phyloP scores from a whole-genome alignment of 2,888 invertebrate genomes.

The Philereme vetulata region DNA sequence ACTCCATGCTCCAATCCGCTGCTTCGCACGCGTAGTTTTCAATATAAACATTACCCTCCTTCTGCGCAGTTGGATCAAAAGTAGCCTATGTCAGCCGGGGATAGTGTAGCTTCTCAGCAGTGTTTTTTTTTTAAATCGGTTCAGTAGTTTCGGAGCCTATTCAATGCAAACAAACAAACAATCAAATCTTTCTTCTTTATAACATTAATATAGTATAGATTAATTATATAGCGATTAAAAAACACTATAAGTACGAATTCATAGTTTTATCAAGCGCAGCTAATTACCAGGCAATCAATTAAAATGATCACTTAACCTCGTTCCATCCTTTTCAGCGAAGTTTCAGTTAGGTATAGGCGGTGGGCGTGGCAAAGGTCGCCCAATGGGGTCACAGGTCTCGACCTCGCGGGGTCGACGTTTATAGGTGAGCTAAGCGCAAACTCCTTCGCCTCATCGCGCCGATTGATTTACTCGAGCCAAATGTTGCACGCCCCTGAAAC shows the following conservation, averaged over 20 bases:
- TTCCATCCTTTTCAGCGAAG: slow-evolving; percentile 54
- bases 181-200: too few species aligned
- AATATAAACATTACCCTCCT: too few species aligned
- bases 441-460: slow-evolving; percentile 45
- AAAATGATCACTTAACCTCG: slow-evolving; percentile 36
- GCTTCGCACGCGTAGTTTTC: too few species aligned
- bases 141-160: too few species aligned
- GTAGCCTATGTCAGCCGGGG: too few species aligned
- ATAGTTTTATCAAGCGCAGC: slow-evolving; percentile 2
- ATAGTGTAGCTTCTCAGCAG: too few species aligned
- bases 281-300: slow-evolving; percentile 14
- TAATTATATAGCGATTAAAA: neutral
- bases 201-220: too few species aligned
- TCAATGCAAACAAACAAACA: too few species aligned
- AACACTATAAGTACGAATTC: neutral
- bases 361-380: slow-evolving; percentile 79
- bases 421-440: slow-evolving; percentile 51
- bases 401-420: slow-evolving; percentile 44
- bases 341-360: slow-evolving; percentile 58
- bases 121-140: too few species aligned
- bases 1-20: too few species aligned
- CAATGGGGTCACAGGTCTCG: slow-evolving; percentile 81
- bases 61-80: too few species aligned
- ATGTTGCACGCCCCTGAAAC: slow-evolving; percentile 56
- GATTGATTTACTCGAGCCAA: slow-evolving; percentile 58